These are phyloP conservation scores for Mimachlamys varia DNA, from an alignment of 2,888 invertebrate genomes.

Conservation along the genomic window DNA sequence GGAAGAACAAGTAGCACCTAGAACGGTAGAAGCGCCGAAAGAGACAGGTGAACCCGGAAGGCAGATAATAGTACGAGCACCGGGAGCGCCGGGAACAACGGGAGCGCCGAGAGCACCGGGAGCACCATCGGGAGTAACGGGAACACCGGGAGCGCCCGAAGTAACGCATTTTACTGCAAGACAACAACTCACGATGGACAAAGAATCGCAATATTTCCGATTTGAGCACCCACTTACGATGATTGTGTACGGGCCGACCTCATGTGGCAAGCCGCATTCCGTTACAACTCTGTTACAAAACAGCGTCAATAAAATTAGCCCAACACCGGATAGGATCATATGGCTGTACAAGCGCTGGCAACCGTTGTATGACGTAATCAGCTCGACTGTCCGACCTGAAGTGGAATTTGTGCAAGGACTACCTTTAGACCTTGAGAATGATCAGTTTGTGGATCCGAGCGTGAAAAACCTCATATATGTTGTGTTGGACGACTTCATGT, in stretches of 20 bases:
- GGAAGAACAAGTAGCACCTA: neutral
- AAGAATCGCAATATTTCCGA: neutral
- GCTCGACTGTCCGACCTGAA: slow-evolving; percentile 37
- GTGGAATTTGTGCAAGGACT: slow-evolving; percentile 48
- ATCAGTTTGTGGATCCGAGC: slow-evolving; percentile 36
- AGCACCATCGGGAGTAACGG: too few relatives aligned
- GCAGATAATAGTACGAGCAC: too few relatives aligned
- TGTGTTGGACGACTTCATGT: slow-evolving; percentile 47
- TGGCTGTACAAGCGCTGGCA: slow-evolving; percentile 51
- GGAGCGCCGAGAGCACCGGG: too few relatives aligned
- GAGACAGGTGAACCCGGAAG: too few relatives aligned
- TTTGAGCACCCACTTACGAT: slow-evolving; percentile 31
- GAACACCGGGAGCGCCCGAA: too few relatives aligned
- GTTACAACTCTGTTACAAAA: neutral
- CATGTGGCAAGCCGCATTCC: neutral
- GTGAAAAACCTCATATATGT: slow-evolving; percentile 44
- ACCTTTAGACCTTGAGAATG: slow-evolving; percentile 44
- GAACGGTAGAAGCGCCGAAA: too few relatives aligned
- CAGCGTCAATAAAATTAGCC: neutral
- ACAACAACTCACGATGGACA: too few relatives aligned
- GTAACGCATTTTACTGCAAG: too few relatives aligned
- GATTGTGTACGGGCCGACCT: neutral
- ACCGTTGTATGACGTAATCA: slow-evolving; percentile 45
- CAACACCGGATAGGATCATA: slow-evolving; percentile 40
- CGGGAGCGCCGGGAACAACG: too few relatives aligned